Base-by-base conservation (phyloP, 2,888 invertebrate genomes). In the Mesochorus sp. region DNA sequence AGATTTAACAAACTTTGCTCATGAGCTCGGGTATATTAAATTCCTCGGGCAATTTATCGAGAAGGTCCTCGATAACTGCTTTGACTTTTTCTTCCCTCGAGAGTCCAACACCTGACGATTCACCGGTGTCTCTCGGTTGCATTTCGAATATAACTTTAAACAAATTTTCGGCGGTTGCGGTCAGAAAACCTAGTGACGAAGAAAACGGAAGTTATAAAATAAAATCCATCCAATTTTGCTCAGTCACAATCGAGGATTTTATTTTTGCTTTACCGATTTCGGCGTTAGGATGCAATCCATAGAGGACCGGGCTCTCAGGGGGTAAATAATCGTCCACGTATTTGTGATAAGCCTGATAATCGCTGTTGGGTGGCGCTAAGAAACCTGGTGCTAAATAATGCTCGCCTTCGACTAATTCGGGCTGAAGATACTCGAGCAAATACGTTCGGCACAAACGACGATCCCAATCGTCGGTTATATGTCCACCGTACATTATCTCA, bases 401-500 rank as follows among this genome's bases (percentile, higher is more conserved):
- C 83, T 98, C 98, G 14, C 97, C 97, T 83, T 98, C 98, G 73
- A 97, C 94, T 89, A 98, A 92, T 87, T 97, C 97, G 0, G 96
- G 94, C 86, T 96, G 95, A 94, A 98, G 95, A 89, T 96, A 98
- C 88, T 97, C 97, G 82, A 96, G 93, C 51, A 98, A 92, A 91
- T 96, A 97, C 0, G 95, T 96, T 62, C 95, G 93, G 87, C 98
- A 98, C 2, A 98, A 93, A 39, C 96, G 92, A 53, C 98, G 92
- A 90, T 98, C 98, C 97, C 98, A 98, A 90, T 98, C 98, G 88
- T 98, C 98, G 0, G 98, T 98, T 85, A 98, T 98, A 88, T 98
- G 98, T 0, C 98, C 98, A 0, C 98, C 98, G 88, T 98, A 98
- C 98, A 98, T 98, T 84, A 98, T 98, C 92, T 98, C 98, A 0